Evolutionary conservation across 2,113 vertebrate species (phyloP).

Genomic region (Corythaeola cristata): DNA sequence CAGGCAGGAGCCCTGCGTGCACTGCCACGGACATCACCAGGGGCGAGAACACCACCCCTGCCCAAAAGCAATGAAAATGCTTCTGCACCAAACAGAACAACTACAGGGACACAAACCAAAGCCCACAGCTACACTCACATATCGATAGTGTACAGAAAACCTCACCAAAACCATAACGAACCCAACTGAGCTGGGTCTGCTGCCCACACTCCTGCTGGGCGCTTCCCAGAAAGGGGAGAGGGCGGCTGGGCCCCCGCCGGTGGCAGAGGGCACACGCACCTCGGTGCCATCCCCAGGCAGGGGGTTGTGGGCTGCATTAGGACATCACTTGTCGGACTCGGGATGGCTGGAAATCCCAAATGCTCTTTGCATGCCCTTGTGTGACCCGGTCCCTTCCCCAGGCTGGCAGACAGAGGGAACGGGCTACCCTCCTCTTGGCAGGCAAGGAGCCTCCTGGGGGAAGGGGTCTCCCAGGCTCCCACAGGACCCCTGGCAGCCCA

Average conservation of each 20-base stretch:
- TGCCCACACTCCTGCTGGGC: neutral
- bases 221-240: neutral
- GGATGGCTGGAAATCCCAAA: neutral
- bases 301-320: rapidly evolving
- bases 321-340: rapidly evolving
- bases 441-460: rapidly evolving
- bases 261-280: rapidly evolving
- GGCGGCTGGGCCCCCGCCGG: neutral
- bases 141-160: neutral
- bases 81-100: neutral
- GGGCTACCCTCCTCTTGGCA: neutral
- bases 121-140: neutral
- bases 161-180: neutral
- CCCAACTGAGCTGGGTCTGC: neutral
- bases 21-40: rapidly evolving
- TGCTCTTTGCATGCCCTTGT: rapidly evolving
- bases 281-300: neutral
- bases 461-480: neutral
- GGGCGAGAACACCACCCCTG: neutral
- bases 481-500: rapidly evolving
- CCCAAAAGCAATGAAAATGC: neutral
- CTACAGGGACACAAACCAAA: neutral
- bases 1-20: rapidly evolving
- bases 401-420: neutral
- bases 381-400: neutral